Percentiles rank a stretch among this genome's conserved stretches.
These are phyloP conservation scores for Rhinichthys osculus DNA, from an alignment of 2,797 vertebrate species.

Conservation along the genomic window DNA sequence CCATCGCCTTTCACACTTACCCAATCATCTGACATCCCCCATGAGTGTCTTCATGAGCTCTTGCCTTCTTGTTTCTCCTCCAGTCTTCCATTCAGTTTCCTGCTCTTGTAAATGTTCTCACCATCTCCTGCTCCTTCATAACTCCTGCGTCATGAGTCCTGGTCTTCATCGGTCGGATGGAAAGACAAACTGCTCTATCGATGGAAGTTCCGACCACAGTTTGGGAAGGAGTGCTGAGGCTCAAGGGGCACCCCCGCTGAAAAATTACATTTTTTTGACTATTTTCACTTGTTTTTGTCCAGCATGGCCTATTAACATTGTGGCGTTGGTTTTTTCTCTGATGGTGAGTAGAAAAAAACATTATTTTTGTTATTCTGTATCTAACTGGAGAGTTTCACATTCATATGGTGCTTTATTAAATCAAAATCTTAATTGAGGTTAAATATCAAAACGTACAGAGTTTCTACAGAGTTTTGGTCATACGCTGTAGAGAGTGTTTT, in stretches of 20 bases:
- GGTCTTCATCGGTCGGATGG: constrained; percentile 54
- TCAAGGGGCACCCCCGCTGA: constrained; percentile 69
- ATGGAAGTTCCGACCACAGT: constrained; percentile 56
- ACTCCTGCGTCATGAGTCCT: constrained; percentile 53
- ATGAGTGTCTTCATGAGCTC: constrained; percentile 27
- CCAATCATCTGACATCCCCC: constrained; percentile 50
- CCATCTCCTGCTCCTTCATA: not conserved
- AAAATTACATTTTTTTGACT: constrained; percentile 82
- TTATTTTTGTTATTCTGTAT: not conserved
- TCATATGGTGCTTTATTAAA: not conserved
- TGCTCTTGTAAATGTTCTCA: constrained; percentile 18
- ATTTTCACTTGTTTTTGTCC: constrained; percentile 87
- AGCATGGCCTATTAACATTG: constrained; percentile 87
- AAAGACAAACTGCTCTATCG: constrained; percentile 58
- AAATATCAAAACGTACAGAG: not conserved
- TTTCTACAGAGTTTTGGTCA: not conserved
- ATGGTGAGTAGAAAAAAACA: constrained; percentile 78
- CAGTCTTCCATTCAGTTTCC: constrained; percentile 1
- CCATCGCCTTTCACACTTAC: constrained; percentile 46
- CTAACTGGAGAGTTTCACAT: not conserved
- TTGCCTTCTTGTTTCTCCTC: constrained; percentile 16
- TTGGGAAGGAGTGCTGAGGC: constrained; percentile 63
- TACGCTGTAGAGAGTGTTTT: not conserved
- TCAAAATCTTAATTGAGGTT: not conserved
- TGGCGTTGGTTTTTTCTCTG: constrained; percentile 84